A percentile compares a stretch with the other conserved stretches of the same genome.
phyloP scores from a whole-genome alignment of 2,113 vertebrate genomes.

The Brachyhypopomus occidentalis region DNA sequence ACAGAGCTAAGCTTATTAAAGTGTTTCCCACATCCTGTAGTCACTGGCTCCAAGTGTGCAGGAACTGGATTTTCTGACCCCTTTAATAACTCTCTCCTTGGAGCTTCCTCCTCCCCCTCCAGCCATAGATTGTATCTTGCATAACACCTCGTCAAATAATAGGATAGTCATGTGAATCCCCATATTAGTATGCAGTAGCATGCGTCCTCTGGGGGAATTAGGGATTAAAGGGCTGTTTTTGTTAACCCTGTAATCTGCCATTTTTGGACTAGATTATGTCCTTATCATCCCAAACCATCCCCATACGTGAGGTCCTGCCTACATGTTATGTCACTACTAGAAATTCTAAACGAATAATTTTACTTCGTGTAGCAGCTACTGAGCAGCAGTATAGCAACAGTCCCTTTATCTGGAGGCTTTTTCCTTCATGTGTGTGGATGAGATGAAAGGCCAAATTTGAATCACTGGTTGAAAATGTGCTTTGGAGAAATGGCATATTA shows the following conservation, averaged over 20 bases:
- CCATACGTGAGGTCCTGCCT: not conserved
- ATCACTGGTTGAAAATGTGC: constrained; percentile 13
- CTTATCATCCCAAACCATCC: not conserved
- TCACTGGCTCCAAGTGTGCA: constrained; percentile 44
- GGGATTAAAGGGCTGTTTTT: not conserved
- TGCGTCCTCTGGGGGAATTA: not conserved
- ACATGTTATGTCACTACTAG: not conserved
- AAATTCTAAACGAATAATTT: not conserved
- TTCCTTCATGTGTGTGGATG: constrained; percentile 16
- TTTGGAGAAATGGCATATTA: constrained; percentile 25
- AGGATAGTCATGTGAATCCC: not conserved
- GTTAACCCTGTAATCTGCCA: not conserved
- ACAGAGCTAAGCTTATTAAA: constrained; percentile 73
- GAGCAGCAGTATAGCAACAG: not conserved
- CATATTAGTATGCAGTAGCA: not conserved
- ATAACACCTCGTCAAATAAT: constrained; percentile 1
- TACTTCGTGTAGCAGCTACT: not conserved
- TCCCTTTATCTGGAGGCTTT: not conserved
- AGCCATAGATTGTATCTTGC: not conserved
- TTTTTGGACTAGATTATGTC: not conserved
- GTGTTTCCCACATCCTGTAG: constrained; percentile 64
- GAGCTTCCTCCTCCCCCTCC: not conserved
- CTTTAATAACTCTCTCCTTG: constrained; percentile 1
- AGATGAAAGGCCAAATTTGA: constrained; percentile 29
- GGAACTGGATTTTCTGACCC: not conserved